Percentiles rank a stretch among this genome's conserved stretches.
Evolutionary conservation across 2,113 vertebrate species (phyloP).

Genomic region (Hippoglossus stenolepis): DNA sequence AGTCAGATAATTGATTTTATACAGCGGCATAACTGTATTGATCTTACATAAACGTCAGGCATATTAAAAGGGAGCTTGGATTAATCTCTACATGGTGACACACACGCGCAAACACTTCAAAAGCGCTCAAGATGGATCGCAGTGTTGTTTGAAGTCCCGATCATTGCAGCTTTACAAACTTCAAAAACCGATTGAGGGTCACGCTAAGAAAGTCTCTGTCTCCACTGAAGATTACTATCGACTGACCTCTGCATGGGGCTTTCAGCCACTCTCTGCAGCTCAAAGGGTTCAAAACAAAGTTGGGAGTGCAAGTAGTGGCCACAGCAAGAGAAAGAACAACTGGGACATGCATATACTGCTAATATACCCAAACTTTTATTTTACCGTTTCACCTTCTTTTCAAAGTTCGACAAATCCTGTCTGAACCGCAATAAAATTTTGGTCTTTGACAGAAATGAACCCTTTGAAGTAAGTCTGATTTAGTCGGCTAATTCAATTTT

Average conservation of each 20-base stretch:
- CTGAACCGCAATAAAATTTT: not conserved
- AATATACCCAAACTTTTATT: constrained; percentile 6
- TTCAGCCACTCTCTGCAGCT: constrained; percentile 15
- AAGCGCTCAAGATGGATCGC: constrained; percentile 31
- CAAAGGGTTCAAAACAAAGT: constrained; percentile 42
- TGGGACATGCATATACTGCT: constrained; percentile 36
- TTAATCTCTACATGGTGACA: constrained; percentile 36
- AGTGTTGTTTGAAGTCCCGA: constrained; percentile 31
- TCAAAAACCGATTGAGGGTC: constrained; percentile 37
- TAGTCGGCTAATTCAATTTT: not conserved
- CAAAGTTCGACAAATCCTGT: not conserved
- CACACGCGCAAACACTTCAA: constrained; percentile 27
- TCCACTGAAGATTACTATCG: constrained; percentile 34
- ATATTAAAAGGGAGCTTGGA: constrained; percentile 30
- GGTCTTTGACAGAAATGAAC: not conserved
- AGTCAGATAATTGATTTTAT: constrained; percentile 52
- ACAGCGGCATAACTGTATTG: constrained; percentile 2
- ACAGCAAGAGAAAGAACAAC: not conserved
- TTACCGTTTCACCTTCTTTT: not conserved
- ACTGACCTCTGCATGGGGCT: constrained; percentile 37
- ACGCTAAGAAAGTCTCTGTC: constrained; percentile 26
- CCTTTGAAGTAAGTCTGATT: not conserved
- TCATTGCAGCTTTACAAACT: constrained; percentile 31
- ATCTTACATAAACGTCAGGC: constrained; percentile 41
- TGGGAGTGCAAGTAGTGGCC: constrained; percentile 10